A percentile compares a stretch with the other conserved stretches of the same genome.
Conservation (phyloP, 30 jellyfish, hydroid and myxozoan genomes). For the Hydractinia symbiolongicarpus region DNA sequence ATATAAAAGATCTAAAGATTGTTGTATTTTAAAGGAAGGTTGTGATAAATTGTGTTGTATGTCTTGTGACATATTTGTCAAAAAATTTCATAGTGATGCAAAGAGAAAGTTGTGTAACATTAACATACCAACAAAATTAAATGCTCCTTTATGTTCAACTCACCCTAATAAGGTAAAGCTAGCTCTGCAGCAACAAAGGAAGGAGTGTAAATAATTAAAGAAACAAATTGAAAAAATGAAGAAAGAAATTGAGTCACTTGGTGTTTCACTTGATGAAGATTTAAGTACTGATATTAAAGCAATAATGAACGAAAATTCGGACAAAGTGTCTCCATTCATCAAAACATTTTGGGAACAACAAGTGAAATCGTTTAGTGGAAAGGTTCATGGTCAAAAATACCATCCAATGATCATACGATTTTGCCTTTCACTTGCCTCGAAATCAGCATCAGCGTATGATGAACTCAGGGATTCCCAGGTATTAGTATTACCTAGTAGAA, state of each 20-base stretch:
- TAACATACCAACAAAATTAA: slow-evolving; percentile 28
- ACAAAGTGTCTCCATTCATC: slow-evolving; percentile 39
- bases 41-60: too few relatives aligned
- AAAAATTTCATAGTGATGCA: too few relatives aligned
- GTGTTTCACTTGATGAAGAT: slow-evolving; percentile 25
- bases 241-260: slow-evolving; percentile 24
- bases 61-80: too few relatives aligned
- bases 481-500: slow-evolving; percentile 35
- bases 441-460: slow-evolving; percentile 55
- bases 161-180: slow-evolving; percentile 29
- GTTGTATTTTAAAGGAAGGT: too few relatives aligned
- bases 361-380: background rate
- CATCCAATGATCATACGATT: slow-evolving; percentile 53
- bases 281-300: slow-evolving; percentile 18
- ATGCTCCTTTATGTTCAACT: slow-evolving; percentile 46
- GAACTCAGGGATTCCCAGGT: slow-evolving; percentile 35
- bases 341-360: slow-evolving; percentile 50
- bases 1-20: too few relatives aligned
- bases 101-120: too few relatives aligned
- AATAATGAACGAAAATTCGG: slow-evolving; percentile 24
- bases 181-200: slow-evolving; percentile 34
- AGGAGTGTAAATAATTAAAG: background rate
- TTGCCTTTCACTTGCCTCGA: slow-evolving; percentile 33
- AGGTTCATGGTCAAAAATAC: slow-evolving; percentile 16
- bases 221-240: slow-evolving; percentile 27